These are phyloP conservation scores for Gila robusta DNA, from an alignment of 2,797 vertebrate genomes.

Conservation along the genomic window DNA sequence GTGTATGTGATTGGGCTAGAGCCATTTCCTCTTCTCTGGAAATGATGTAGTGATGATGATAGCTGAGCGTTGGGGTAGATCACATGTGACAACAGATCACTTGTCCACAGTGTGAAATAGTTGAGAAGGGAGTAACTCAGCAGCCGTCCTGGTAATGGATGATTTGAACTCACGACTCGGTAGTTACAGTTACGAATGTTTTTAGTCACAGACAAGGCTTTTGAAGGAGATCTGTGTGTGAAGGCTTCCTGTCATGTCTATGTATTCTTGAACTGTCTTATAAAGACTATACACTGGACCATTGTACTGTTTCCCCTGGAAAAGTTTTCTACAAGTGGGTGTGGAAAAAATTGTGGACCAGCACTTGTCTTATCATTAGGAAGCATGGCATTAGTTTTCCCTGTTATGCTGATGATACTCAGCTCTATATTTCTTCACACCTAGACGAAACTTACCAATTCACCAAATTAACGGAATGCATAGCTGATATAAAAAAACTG, in stretches of 20 bases:
- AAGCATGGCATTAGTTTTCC: no score
- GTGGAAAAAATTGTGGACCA: background rate
- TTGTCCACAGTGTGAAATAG: background rate
- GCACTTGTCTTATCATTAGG: background rate
- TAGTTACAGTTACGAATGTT: background rate
- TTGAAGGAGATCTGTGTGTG: background rate
- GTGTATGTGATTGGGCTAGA: background rate
- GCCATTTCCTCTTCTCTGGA: background rate
- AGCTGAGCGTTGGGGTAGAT: background rate
- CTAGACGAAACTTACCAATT: no score
- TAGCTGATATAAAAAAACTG: no score
- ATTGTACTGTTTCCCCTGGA: background rate
- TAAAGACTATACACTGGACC: background rate
- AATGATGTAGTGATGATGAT: background rate
- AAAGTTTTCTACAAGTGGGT: background rate
- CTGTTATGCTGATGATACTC: no score
- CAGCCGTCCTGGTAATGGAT: background rate
- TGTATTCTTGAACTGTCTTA: background rate
- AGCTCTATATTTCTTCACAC: no score
- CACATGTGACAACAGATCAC: slow-evolving; percentile 27
- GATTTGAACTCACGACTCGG: background rate
- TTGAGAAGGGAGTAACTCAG: background rate
- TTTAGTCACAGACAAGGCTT: background rate
- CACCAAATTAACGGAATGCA: no score
- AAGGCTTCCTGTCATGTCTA: background rate